These are phyloP conservation scores for Aphodius sticticus DNA, from an alignment of 2,888 invertebrate species.

Conservation along the genomic window DNA sequence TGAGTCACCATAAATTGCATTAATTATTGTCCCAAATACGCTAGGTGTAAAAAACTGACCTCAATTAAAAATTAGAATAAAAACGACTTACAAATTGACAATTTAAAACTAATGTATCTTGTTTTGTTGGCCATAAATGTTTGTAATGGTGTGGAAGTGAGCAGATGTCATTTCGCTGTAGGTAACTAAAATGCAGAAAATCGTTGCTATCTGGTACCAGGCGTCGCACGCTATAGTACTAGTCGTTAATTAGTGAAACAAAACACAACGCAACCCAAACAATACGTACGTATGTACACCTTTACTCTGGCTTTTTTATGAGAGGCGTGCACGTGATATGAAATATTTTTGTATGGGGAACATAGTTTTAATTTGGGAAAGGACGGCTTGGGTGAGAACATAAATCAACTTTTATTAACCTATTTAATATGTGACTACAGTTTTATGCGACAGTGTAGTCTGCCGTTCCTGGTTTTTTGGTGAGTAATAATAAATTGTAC, in stretches of 20 bases:
- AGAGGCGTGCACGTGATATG: neutral
- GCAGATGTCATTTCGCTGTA: too few species aligned
- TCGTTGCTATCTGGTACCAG: neutral
- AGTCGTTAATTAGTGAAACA: neutral
- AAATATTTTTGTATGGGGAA: neutral
- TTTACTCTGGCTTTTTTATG: slow-evolving; percentile 8
- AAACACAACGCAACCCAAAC: neutral
- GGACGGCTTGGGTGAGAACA: neutral
- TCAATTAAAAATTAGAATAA: too few species aligned
- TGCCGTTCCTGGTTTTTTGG: too few species aligned
- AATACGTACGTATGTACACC: neutral
- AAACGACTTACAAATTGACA: too few species aligned
- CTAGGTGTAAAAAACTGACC: too few species aligned
- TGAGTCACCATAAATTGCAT: too few species aligned
- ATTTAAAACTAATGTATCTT: too few species aligned
- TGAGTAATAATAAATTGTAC: too few species aligned
- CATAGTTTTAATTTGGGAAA: slow-evolving; percentile 17
- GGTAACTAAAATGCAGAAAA: neutral
- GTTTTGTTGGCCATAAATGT: too few species aligned
- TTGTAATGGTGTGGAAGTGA: too few species aligned
- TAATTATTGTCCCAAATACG: too few species aligned
- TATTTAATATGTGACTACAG: slow-evolving; percentile 18
- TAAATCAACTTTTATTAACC: slow-evolving; percentile 21
- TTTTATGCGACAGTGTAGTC: neutral
- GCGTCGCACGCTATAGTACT: neutral